Percentiles rank a stretch among this genome's conserved stretches.
Conservation (phyloP, 2,888 invertebrate species). For the Tipula helvola region DNA sequence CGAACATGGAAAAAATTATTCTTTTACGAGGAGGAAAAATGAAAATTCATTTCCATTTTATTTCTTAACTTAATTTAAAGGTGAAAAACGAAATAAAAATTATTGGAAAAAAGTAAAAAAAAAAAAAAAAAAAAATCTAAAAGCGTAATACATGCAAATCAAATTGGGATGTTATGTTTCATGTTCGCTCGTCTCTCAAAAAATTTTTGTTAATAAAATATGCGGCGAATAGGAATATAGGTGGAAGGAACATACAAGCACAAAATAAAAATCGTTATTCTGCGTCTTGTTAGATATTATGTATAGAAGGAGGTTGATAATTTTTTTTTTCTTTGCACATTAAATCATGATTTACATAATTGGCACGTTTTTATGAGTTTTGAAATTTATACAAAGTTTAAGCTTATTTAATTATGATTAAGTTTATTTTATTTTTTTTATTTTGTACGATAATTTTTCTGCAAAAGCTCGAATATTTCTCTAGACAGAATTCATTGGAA, state of each 20-base stretch:
- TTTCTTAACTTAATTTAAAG: neutral
- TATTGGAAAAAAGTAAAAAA: neutral
- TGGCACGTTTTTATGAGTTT: neutral
- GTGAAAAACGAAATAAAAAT: neutral
- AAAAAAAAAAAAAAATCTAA: neutral
- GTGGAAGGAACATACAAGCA: neutral
- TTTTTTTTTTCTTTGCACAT: neutral
- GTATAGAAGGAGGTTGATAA: neutral
- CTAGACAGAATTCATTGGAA: no score
- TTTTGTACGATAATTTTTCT: no score
- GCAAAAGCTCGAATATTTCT: no score
- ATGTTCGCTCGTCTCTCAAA: neutral
- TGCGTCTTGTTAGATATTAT: neutral
- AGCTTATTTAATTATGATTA: conserved; percentile 4
- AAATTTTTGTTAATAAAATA: neutral
- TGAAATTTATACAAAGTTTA: neutral
- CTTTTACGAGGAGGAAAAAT: neutral
- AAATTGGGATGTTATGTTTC: conserved; percentile 4
- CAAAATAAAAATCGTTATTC: neutral
- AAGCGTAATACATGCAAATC: neutral
- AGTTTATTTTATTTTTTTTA: neutral
- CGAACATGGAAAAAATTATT: neutral
- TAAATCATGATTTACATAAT: neutral
- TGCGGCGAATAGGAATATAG: neutral
- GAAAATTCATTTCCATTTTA: conserved; percentile 4